Conservation (phyloP, 1,140 invertebrate genomes). For the Tetragnatha versicolor region DNA sequence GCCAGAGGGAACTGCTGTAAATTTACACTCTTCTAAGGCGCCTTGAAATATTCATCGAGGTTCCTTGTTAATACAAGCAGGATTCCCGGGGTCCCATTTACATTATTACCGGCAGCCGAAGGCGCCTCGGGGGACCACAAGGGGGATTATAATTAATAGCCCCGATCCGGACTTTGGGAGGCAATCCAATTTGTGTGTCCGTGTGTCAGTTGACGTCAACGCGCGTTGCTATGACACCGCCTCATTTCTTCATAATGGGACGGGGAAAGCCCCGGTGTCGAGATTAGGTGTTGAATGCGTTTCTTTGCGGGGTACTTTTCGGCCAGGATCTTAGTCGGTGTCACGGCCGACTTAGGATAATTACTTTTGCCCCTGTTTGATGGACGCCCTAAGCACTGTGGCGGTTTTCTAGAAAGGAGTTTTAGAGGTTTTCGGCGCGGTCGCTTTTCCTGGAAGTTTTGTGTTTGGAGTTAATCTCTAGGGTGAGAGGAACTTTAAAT, state of each 20-base stretch:
- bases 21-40: too few species aligned
- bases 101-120: constrained; percentile 24
- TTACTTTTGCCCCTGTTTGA: too few species aligned
- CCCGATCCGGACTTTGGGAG: constrained; percentile 1
- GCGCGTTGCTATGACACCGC: constrained; percentile 7
- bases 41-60: constrained; percentile 1
- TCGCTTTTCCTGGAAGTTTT: too few species aligned
- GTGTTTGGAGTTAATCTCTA: too few species aligned
- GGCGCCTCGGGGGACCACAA: neutral
- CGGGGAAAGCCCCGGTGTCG: neutral
- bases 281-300: constrained; percentile 3
- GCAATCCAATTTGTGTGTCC: constrained; percentile 18
- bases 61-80: constrained; percentile 18
- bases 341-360: too few species aligned
- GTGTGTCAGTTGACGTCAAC: constrained; percentile 23
- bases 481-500: too few species aligned
- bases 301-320: neutral
- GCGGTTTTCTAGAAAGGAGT: too few species aligned
- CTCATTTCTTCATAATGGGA: constrained; percentile 9
- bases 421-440: too few species aligned
- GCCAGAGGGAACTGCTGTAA: too few species aligned
- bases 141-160: constrained; percentile 18
- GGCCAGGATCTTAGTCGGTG: too few species aligned
- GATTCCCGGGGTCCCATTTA: constrained; percentile 19
- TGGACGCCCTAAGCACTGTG: too few species aligned